phyloP scores from a whole-genome alignment of 2,113 vertebrate species.

The Panthera leo region DNA sequence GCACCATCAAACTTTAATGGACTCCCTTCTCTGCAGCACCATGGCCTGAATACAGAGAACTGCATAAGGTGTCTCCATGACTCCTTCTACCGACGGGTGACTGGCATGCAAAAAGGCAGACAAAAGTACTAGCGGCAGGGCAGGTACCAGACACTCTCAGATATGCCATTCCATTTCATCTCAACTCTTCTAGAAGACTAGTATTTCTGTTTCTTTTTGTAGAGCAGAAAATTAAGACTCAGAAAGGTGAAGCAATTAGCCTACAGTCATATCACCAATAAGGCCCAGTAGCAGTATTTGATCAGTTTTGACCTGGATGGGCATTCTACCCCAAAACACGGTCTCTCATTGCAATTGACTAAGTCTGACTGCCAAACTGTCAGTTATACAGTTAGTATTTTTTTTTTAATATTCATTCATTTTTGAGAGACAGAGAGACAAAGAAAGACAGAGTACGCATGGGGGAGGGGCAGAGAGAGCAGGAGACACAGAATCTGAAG shows the following conservation, averaged over 20 bases:
- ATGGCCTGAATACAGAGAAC: constrained; percentile 26
- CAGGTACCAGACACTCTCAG: not conserved
- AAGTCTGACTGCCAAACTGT: not conserved
- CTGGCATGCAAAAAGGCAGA: not conserved
- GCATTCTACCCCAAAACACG: not conserved
- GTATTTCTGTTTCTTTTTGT: not conserved
- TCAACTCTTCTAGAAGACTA: not conserved
- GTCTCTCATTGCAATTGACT: not conserved
- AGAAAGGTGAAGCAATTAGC: not conserved
- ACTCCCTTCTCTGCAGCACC: not conserved
- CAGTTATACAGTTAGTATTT: not conserved
- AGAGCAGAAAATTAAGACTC: not conserved
- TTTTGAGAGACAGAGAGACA: too few relatives aligned
- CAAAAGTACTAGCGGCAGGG: not conserved
- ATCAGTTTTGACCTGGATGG: not conserved
- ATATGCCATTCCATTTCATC: not conserved
- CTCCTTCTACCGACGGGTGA: not conserved
- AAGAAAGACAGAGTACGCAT: too few relatives aligned
- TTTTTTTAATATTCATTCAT: too few relatives aligned
- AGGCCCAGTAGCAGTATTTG: not conserved
- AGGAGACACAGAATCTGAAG: too few relatives aligned
- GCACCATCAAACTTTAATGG: constrained; percentile 41
- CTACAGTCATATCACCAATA: not conserved
- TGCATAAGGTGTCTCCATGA: not conserved
- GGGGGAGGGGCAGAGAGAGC: too few relatives aligned